Base-by-base conservation (phyloP, 2,888 invertebrate genomes). In the Bruchidius siliquastri region DNA sequence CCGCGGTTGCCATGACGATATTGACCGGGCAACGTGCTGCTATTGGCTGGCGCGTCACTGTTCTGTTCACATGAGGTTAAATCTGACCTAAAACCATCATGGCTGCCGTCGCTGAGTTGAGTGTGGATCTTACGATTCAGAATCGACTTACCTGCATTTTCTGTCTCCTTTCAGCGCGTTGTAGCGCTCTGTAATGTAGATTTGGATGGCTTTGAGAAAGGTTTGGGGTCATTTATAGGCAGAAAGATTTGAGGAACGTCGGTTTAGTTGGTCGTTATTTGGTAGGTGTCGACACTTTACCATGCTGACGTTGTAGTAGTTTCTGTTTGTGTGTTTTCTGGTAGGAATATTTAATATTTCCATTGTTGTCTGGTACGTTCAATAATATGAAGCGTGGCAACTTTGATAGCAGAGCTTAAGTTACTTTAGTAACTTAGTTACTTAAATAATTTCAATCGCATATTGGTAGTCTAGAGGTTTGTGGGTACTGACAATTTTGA, bases 1-100 rank as follows among this genome's bases (percentile, higher is more conserved):
- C 49, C 67, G 68, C 81, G 82, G 87, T 86, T 86, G 85, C 87
- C 85, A 87, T 87, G 85, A 83, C 85, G 82, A 82, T 84, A 85
- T 86, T 83, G 85, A 84, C 80, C 83, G 77, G 69, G 72, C 72
- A 75, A 76, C 69, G 73, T 73, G 66, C 73, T 75, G 72, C 78
- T 80, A 87, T 86, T 87, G 86, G 87, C 77, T 75, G 74, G 73
- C 71, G 72, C 73, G 78, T 73, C 80, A 80, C 84, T 81, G 81
- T 77, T 77, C 73, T 71, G 71, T 79, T 83, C 86, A 87, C 85
- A 85, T 86, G 86, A 82, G 77, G 72, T 71, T 73, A 73, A 76
- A 79, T 80, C 81, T 80, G 77, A 79, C 80, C 81, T 80, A 81
- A 81, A 80, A 80, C 83, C 85, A 86, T 85, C 82, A 86, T 86